Percentiles rank a stretch among this genome's conserved stretches.
Conservation (phyloP, 1,140 invertebrate genomes). For the Ceratina calcarata region DNA sequence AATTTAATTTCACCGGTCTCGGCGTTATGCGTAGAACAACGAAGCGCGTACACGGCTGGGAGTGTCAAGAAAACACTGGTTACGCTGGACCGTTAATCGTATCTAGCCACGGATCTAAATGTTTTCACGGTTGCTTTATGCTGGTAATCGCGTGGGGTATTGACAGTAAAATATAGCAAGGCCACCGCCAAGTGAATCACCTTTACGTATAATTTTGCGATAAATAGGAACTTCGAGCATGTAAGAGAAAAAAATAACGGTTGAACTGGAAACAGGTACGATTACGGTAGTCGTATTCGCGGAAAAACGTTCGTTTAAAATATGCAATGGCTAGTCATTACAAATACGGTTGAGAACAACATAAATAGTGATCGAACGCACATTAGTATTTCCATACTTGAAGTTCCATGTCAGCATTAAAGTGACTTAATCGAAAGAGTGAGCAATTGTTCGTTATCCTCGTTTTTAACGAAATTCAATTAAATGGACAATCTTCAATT, state of each 20-base stretch:
- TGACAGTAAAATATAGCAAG: slow-evolving; percentile 15
- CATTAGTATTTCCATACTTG: background rate
- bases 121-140: slow-evolving; percentile 40
- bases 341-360: background rate
- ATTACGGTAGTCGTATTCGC: background rate
- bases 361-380: background rate
- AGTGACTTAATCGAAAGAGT: no score
- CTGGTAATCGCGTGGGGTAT: slow-evolving; percentile 35
- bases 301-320: background rate
- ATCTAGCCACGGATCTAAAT: slow-evolving; percentile 31
- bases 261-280: no score
- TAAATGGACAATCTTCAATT: no score
- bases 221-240: background rate
- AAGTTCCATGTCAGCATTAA: background rate
- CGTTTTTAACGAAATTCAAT: no score
- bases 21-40: background rate
- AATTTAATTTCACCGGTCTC: slow-evolving; percentile 15
- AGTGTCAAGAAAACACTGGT: slow-evolving; percentile 15
- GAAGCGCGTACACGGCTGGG: background rate
- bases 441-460: no score
- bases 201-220: slow-evolving; percentile 30
- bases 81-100: slow-evolving; percentile 20
- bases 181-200: slow-evolving; percentile 11
- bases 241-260: background rate
- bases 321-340: no score